Base-by-base conservation (phyloP, 1,140 invertebrate species). In the Lepidurus arcticus region DNA sequence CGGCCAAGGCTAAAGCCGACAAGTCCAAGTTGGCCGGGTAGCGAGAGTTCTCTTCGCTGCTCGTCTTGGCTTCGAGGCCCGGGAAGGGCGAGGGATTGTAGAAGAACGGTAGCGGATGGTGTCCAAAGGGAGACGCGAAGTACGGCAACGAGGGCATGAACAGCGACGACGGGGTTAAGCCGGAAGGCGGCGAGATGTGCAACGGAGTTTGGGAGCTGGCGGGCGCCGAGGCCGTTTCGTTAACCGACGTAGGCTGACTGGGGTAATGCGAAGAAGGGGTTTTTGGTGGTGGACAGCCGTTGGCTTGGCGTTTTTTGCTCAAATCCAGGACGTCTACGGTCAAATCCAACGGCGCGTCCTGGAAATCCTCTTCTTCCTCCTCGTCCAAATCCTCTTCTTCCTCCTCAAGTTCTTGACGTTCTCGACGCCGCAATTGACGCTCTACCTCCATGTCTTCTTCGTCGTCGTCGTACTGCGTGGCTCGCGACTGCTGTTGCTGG, bases 321-420 rank as follows among this genome's bases (percentile, higher is more conserved):
- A 96, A 88, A 85, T 96, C 94, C n/a, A 96, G 84, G 3, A 93
- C 93, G 84, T 93, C 91, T 85, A 92, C 92, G 44, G 89, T 90
- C 4, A 94, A 85, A 86, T 95, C 93, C 76, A 95, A 86, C 0
- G 92, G 92, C 10, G 88, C 86, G 76, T 92, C 84, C 79, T 85
- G 82, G 74, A 42, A 53, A 73, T 11, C 73, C 1, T 73, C 75
- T 24, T 79, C 45, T 0, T 45, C 21, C 44, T 79, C 78, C 34
- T 81, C 80, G 73, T 81, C 75, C 24, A 65, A 73, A 24, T 53
- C n/a, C 6, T 80, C 74, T 42, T 78, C 73, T 13, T 81, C 42
- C 42, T 80, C 80, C 43, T 82, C 78, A 7, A 44, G 75, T 13
- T 34, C 77, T 9, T 81, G 81, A 44, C 44, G 81, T 80, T 76